Evolutionary conservation across 2,797 vertebrate genomes (phyloP), one percentile per base, ranked within the genome.

Genomic region (Etheostoma nigrum): DNA sequence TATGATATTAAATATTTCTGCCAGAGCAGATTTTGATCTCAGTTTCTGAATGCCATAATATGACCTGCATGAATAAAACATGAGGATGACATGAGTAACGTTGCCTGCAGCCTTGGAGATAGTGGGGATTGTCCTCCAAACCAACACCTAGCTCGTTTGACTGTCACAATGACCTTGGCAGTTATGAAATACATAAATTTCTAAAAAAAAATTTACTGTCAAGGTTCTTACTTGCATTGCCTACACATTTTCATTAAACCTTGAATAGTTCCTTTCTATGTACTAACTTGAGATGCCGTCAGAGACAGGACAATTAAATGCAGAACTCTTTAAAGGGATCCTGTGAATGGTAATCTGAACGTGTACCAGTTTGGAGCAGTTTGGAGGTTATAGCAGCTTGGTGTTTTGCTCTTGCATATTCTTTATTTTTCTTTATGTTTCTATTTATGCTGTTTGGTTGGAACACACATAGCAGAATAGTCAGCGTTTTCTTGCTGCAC

Each of bases 1-100:
- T 93, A 88, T 90, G 84, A 92, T 93, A 93, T 94, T 86, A 93
- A 93, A 93, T 92, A 94, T 94, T 93, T 92, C 91, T 93, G 88
- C 92, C 89, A 79, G 86, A 85, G 91, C 88, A 91, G 92, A 93
- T 93, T 93, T 92, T 92, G 92, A 93, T 94, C 91, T 92, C 57
- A 75, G 68, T 91, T 88, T 89, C 81, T 88, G 88, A 91, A 91
- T 89, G 85, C 90, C 91, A 88, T 93, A 89, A 89, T 93, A 92
- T 89, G 91, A 88, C 83, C 82, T 42, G 44, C 62, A 89, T 94
- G 91, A 94, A 94, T 94, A 92, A 94, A 93, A 92, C 89, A 94
- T 93, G 55, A 85, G 86, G 85, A 81, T 89, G 91, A 92, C 93
- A 94, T 83, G 89, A 86, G 82, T 88, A 79, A 69, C 72, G 69